Base-by-base conservation (phyloP, 2,888 invertebrate genomes). In the Meiosimyza platycephala region DNA sequence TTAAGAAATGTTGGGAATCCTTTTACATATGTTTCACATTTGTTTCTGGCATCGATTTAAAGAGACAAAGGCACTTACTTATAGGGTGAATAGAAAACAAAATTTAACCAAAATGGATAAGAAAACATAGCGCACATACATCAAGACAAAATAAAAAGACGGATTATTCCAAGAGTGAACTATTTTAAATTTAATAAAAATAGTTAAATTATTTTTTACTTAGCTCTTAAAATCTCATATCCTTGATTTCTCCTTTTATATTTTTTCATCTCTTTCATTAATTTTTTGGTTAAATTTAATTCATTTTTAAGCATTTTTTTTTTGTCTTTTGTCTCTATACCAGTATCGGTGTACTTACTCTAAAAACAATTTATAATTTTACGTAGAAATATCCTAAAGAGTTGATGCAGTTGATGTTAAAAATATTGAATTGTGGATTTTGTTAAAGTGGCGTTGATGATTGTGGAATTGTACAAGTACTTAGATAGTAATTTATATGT, bases 401-500 rank as follows among this genome's bases (percentile, higher is more conserved):
- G 12, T 28, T 12, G 57, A 28, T 11, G 57, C 22, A 6, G 2
- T 28, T 18, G 22, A 28, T 57, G 22, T 57, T 13, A 28, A 28
- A 33, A 33, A 40, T 60, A 15, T 40, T 12, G 9, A 28, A 33
- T 18, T 33, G 28, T 22, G 15, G 28, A 7, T 40, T 40, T 40
- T 40, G 9, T 40, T 28, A 0, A n/a, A 62, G 47, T 40, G 28
- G 62, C 1, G 16, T 22, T 22, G 59, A 12, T 12, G 16, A 28
- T 3, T 9, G 28, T 22, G 59, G 59, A 7, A 1, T 13, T 47
- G 51, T 51, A 16, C 7, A 28, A 47, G 50, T 64, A n/a, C n/a
- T n/a, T n/a, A 18, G 48, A 9, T 55, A 7, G 63, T 70, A 70
- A 70, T 63, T 70, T 70, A 70, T 70, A 70, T 70, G 70, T 70